A percentile compares a stretch with the other conserved stretches of the same genome.
phyloP scores from a whole-genome alignment of 2,888 invertebrate genomes.

The Cantharis lateralis region DNA sequence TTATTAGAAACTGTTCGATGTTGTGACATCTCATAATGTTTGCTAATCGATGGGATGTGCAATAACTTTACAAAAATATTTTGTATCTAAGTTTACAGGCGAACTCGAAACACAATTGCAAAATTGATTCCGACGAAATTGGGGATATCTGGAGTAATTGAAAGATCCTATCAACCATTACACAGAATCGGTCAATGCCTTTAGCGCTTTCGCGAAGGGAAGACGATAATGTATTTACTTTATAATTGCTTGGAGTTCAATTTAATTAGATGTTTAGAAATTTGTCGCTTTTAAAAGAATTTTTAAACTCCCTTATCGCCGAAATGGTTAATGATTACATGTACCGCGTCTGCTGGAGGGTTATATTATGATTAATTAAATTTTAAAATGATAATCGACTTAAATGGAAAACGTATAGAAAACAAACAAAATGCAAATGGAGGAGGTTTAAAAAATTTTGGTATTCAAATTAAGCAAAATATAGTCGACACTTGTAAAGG shows the following conservation, averaged over 20 bases:
- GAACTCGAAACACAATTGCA: not conserved
- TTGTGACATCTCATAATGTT: not conserved
- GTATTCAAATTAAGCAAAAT: not conserved
- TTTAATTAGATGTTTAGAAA: not conserved
- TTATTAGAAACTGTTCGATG: not conserved
- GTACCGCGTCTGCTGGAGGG: not conserved
- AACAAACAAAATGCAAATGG: not conserved
- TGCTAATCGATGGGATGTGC: not conserved
- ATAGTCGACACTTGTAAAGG: not conserved
- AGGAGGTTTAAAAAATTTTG: not conserved
- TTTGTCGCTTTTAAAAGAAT: not conserved
- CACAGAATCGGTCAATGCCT: not conserved
- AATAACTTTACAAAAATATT: not conserved
- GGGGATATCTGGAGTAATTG: not conserved
- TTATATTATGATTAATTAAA: not conserved
- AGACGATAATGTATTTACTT: not conserved
- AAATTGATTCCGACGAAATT: not conserved
- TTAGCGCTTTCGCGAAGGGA: not conserved
- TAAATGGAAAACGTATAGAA: not conserved
- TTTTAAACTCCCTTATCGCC: not conserved
- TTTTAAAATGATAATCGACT: not conserved
- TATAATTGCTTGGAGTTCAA: not conserved
- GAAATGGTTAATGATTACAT: not conserved
- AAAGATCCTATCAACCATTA: constrained; percentile 2
- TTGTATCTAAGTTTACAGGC: not conserved